phyloP scores from a whole-genome alignment of 1,140 invertebrate genomes.

The Marisa cornuarietis region DNA sequence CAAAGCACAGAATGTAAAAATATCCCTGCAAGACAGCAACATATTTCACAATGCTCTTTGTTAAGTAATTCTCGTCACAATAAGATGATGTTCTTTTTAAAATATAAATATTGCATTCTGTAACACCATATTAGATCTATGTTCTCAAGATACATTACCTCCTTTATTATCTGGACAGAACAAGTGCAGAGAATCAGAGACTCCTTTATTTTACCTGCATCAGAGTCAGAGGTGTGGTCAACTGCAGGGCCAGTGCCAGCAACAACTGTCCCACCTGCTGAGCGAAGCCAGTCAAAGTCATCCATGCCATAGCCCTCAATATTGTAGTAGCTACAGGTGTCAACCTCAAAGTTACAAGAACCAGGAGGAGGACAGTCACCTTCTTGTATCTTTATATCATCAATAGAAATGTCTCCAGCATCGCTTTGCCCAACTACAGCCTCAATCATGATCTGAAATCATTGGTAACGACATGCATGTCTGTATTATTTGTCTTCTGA shows the following conservation, averaged over 20 bases:
- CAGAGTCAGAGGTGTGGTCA: constrained; percentile 59
- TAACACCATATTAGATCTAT: no score
- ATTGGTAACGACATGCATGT: background rate
- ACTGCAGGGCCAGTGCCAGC: constrained; percentile 50
- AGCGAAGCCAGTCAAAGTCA: constrained; percentile 59
- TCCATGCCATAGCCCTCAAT: constrained; percentile 28
- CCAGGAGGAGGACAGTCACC: constrained; percentile 47
- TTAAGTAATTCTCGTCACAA: no score
- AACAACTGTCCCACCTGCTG: constrained; percentile 50
- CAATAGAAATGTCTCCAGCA: constrained; percentile 61
- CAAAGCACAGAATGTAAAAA: no score
- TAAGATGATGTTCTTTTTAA: no score
- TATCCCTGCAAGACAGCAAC: no score
- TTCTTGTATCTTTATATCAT: constrained; percentile 50
- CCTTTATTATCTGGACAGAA: no score
- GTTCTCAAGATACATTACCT: no score
- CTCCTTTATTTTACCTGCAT: constrained; percentile 36
- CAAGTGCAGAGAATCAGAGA: no score
- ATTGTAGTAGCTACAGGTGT: constrained; percentile 57
- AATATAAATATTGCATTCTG: no score
- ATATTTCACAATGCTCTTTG: no score
- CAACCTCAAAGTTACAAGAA: constrained; percentile 61
- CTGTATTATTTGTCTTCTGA: no score
- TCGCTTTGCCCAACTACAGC: constrained; percentile 53
- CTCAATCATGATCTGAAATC: constrained; percentile 54